These are phyloP conservation scores for Hipparchia sbordonii DNA, from an alignment of 2,888 invertebrate species.

Conservation along the genomic window DNA sequence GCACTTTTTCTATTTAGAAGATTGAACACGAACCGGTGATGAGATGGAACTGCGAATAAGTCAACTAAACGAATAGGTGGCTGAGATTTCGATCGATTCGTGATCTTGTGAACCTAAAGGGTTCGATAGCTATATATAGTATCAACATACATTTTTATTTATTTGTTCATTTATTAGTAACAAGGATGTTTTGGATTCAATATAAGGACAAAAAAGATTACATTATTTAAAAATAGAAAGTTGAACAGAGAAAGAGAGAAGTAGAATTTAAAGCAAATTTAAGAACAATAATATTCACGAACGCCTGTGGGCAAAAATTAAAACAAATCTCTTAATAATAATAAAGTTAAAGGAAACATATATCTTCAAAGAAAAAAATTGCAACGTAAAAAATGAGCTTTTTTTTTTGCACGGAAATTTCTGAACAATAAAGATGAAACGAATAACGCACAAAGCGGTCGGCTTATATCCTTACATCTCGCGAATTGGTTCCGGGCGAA, in stretches of 20 bases:
- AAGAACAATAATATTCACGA: too few species aligned
- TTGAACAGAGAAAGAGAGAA: too few species aligned
- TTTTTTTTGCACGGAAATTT: conserved; percentile 34
- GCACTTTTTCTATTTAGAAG: conserved; percentile 37
- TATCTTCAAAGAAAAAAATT: conserved; percentile 29
- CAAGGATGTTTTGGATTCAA: too few species aligned
- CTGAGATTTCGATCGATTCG: not conserved
- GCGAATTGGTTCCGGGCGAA: conserved; percentile 45
- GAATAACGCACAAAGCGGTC: conserved; percentile 39
- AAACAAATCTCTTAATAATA: too few species aligned
- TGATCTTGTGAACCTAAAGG: not conserved
- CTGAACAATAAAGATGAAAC: conserved; percentile 47
- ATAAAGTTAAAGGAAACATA: too few species aligned
- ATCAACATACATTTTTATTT: too few species aligned
- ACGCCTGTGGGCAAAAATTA: too few species aligned
- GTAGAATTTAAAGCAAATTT: too few species aligned
- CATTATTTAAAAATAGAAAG: too few species aligned
- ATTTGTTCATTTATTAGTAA: too few species aligned
- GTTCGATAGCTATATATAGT: too few species aligned
- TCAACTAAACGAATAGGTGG: conserved; percentile 10
- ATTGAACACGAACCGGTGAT: conserved; percentile 34
- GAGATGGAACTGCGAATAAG: conserved; percentile 23
- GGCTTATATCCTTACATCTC: conserved; percentile 43
- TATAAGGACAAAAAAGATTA: too few species aligned
- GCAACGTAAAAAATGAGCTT: conserved; percentile 40